phyloP scores from a whole-genome alignment of 2,113 vertebrate species.

The Penelope pileata region DNA sequence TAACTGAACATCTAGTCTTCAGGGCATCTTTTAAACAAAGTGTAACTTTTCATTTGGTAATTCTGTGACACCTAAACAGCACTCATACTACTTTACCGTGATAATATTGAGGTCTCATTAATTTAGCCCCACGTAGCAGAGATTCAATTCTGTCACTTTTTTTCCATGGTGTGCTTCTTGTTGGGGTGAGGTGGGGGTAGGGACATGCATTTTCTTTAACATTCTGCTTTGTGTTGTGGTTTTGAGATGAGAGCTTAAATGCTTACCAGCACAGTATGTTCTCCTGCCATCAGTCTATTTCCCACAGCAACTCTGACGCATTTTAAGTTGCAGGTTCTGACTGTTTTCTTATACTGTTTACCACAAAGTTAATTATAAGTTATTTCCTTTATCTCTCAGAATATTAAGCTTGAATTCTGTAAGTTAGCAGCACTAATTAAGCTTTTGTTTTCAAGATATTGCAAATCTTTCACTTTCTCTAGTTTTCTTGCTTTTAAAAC shows the following conservation, averaged over 20 bases:
- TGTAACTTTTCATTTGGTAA: not conserved
- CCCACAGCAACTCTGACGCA: constrained; percentile 13
- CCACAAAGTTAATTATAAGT: not conserved
- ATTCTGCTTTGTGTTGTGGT: not conserved
- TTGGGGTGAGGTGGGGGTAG: not conserved
- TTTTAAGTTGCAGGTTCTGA: not conserved
- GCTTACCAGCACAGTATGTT: not conserved
- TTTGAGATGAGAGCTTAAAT: not conserved
- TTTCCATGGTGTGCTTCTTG: not conserved
- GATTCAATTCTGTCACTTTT: not conserved
- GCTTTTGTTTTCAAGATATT: not conserved
- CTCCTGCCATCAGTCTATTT: not conserved
- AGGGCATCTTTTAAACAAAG: not conserved
- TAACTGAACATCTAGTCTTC: not conserved
- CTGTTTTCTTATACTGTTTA: not conserved
- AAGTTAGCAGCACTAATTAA: not conserved
- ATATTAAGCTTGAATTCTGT: not conserved
- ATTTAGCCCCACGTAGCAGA: not conserved
- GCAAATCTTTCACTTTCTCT: not conserved
- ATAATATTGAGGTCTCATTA: not conserved
- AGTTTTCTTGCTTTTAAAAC: not conserved
- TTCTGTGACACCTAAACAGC: not conserved
- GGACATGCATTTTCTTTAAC: not conserved
- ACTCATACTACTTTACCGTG: not conserved
- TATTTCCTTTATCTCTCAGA: not conserved